These are phyloP conservation scores for Axis porcinus DNA, from an alignment of 2,113 vertebrate genomes.

Conservation along the genomic window DNA sequence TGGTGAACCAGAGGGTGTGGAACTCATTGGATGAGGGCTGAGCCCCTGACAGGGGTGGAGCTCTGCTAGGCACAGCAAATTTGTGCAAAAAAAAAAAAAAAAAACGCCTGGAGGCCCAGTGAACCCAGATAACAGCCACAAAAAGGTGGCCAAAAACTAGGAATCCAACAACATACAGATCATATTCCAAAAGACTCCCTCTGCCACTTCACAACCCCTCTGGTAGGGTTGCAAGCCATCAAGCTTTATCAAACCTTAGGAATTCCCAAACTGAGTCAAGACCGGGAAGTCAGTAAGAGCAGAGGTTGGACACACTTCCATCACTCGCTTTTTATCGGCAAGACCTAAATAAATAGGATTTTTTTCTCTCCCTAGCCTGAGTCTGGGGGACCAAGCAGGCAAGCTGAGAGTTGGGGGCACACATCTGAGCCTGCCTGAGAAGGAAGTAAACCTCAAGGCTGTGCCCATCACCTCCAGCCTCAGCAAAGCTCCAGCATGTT, in stretches of 20 bases:
- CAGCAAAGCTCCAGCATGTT: too few relatives aligned
- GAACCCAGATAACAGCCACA: background rate
- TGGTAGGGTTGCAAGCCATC: background rate
- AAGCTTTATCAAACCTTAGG: background rate
- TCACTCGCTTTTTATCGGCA: background rate
- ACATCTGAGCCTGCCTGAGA: background rate
- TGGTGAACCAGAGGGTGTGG: background rate
- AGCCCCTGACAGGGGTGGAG: background rate
- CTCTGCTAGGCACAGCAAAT: background rate
- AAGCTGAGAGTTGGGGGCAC: rapidly evolving
- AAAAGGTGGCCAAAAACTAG: background rate
- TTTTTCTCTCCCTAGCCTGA: background rate
- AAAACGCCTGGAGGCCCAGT: background rate
- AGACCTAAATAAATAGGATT: background rate
- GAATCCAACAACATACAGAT: background rate
- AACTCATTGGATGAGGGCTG: background rate
- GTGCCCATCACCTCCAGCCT: background rate
- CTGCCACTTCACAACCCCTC: background rate
- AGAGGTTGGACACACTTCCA: background rate
- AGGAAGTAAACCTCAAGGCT: background rate
- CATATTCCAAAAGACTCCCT: background rate
- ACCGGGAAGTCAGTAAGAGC: background rate
- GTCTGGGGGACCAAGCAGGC: background rate
- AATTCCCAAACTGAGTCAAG: background rate
- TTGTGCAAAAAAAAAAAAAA: background rate